These are phyloP conservation scores for Drosophila pseudoobscura DNA, from an alignment of 1,140 invertebrate genomes.

Conservation along the genomic window DNA sequence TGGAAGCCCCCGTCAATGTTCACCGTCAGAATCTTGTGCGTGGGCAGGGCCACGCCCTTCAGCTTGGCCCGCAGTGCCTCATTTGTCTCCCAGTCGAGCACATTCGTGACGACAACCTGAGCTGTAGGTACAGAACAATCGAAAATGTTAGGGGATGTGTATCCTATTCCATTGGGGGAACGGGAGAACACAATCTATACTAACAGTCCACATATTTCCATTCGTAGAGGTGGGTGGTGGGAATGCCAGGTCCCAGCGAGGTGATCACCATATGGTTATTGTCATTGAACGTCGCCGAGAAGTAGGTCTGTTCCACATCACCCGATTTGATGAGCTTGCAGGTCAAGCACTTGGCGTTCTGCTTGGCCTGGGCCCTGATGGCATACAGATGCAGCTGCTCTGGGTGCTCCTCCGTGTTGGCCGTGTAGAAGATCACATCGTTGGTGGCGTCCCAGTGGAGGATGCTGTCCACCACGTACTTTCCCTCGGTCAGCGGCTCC, in stretches of 20 bases:
- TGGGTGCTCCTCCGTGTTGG: conserved; percentile 85
- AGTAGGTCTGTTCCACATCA: conserved; percentile 76
- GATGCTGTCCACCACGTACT: conserved; percentile 91
- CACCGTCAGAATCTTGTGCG: conserved; percentile 63
- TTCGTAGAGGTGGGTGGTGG: conserved; percentile 63
- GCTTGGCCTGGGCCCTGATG: conserved; percentile 74
- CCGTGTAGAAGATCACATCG: conserved; percentile 87
- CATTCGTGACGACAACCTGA: conserved; percentile 60
- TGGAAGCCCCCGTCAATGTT: conserved; percentile 72
- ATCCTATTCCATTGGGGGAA: too few relatives aligned
- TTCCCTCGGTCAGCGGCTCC: conserved; percentile 86
- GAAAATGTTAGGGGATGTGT: not conserved
- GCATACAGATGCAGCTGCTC: conserved; percentile 86
- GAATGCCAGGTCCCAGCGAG: conserved; percentile 74
- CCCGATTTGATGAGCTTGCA: conserved; percentile 83
- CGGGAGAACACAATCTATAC: conserved; percentile 3
- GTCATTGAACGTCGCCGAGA: conserved; percentile 70
- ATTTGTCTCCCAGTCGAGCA: conserved; percentile 78
- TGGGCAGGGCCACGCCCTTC: conserved; percentile 59
- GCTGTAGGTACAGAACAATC: conserved; percentile 26
- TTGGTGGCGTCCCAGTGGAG: conserved; percentile 89
- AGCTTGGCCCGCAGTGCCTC: conserved; percentile 50
- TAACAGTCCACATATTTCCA: conserved; percentile 63
- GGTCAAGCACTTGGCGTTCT: conserved; percentile 85
- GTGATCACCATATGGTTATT: conserved; percentile 72